Base-by-base conservation (phyloP, 2,113 vertebrate species). In the Epinephelus moara region DNA sequence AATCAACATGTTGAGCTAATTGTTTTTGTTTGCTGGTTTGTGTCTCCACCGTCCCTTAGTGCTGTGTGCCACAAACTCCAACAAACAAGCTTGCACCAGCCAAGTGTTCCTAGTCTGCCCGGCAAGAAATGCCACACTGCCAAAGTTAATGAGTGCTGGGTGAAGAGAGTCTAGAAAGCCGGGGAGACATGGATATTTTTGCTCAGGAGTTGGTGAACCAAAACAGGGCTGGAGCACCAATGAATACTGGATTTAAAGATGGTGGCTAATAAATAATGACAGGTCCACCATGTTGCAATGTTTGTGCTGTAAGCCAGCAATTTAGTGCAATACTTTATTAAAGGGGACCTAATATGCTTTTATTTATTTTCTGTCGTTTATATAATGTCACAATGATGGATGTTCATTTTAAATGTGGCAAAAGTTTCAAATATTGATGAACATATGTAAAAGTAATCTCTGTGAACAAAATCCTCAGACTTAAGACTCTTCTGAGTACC, bases 81-180 rank as follows among this genome's bases (percentile, higher is more conserved):
- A n/a, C 63, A 52, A 75, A 61, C 56, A 52, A 80, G 37, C 60
- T 33, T 30, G 18, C 50, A 21, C 21, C n/a, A 59, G 19, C 60
- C 42, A 40, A 52, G 19, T 25, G 19, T 30, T 21, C 0, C 4
- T 25, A 12, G n/a, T 30, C 33, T 72, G 50, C 50, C 6, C 6
- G 2, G 21, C 4, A 19, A 57, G 60, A 80, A 50, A 50, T 52
- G 30, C 18, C 55, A 68, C 53, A 23, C 30, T 23, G 37, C 13
- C 17, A 3, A 57, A 40, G 19, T 21, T 15, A 61, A 55, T 49
- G 10, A 69, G 55, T 11, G n/a, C n/a, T 33, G 11, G 19, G 55
- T 17, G 30, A 50, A 60, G 33, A 53, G 53, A 61, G 45, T 57
- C 37, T 18, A 23, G 25, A 14, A 21, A 66, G 61, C 42, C 61